These are phyloP conservation scores for Callospermophilus lateralis DNA, from an alignment of 2,113 vertebrate genomes.

Conservation along the genomic window DNA sequence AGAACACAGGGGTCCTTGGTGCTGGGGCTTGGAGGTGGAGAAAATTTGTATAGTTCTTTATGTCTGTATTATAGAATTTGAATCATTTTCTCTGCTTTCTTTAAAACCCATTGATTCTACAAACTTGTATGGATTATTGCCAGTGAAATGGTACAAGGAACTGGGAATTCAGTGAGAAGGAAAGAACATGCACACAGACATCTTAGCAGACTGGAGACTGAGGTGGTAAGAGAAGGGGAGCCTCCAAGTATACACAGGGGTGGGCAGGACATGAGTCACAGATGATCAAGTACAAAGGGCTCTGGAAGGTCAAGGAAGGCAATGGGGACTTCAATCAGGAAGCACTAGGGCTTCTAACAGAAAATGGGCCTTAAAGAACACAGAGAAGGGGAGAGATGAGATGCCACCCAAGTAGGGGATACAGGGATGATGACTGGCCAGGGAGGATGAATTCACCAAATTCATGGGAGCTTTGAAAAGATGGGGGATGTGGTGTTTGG, in stretches of 20 bases:
- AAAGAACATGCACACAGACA: too few relatives aligned
- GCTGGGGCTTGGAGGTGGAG: not conserved
- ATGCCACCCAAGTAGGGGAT: not conserved
- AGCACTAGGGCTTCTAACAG: not conserved
- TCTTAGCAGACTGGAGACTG: not conserved
- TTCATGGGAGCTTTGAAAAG: not conserved
- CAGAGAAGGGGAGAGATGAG: not conserved
- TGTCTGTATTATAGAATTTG: not conserved
- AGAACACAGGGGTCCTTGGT: not conserved
- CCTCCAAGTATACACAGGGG: not conserved
- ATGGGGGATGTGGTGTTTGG: not conserved
- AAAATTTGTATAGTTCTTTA: not conserved
- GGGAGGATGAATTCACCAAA: not conserved
- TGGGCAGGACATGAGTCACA: not conserved
- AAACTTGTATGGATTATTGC: not conserved
- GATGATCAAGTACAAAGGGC: not conserved
- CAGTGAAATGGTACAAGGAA: not conserved
- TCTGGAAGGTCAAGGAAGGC: not conserved
- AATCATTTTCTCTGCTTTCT: not conserved
- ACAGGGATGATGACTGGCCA: not conserved
- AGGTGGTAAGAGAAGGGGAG: accelerated
- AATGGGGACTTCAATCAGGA: not conserved
- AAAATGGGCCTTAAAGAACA: not conserved
- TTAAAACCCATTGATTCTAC: not conserved
- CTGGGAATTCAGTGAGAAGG: not conserved